These are phyloP conservation scores for Babyrousa celebensis DNA, from an alignment of 2,797 vertebrate genomes.

Conservation along the genomic window DNA sequence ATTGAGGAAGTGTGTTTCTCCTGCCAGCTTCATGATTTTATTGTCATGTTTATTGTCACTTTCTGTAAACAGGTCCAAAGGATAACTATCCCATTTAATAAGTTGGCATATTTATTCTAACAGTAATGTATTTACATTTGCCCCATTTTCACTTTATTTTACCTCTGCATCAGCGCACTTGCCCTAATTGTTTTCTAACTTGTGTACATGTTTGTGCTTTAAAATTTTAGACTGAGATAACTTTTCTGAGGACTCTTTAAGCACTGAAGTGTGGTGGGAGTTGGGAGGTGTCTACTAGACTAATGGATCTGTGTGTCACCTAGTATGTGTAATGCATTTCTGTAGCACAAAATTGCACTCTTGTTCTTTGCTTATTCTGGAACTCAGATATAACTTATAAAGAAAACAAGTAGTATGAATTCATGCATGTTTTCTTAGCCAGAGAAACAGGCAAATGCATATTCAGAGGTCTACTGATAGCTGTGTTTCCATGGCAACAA, in stretches of 20 bases:
- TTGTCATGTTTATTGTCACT: background rate
- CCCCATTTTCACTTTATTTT: constrained; percentile 50
- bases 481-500: constrained; percentile 61
- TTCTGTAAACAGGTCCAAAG: background rate
- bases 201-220: constrained; percentile 42
- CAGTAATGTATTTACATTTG: constrained; percentile 45
- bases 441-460: constrained; percentile 54
- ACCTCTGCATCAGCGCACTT: background rate
- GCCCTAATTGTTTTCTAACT: constrained; percentile 56
- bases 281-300: background rate
- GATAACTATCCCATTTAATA: background rate
- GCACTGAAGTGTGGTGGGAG: background rate
- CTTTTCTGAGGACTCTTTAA: background rate
- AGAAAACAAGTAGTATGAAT: constrained; percentile 25
- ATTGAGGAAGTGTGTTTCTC: background rate
- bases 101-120: background rate
- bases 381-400: constrained; percentile 7
- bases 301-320: constrained; percentile 47
- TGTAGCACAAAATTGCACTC: constrained; percentile 29
- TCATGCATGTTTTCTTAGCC: constrained; percentile 45
- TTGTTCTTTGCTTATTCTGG: constrained; percentile 32
- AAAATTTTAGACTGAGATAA: constrained; percentile 50
- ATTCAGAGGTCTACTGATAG: background rate
- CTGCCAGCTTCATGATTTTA: background rate
- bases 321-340: constrained; percentile 64